phyloP scores from a whole-genome alignment of 2,113 vertebrate species.

The Crotalus tigris region DNA sequence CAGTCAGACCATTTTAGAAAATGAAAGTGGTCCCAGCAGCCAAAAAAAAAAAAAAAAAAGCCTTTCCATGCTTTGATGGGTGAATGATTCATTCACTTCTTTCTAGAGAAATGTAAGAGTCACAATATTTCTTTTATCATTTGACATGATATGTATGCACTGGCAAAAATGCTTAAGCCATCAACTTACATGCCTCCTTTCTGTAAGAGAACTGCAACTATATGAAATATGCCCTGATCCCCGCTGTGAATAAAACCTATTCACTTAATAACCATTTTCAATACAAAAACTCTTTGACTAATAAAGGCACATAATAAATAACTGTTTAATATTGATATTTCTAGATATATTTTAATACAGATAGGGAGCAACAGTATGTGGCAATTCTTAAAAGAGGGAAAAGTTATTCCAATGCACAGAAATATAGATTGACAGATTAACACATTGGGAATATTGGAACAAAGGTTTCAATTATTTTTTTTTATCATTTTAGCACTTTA shows the following conservation, averaged over 20 bases:
- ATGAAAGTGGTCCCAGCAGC: not conserved
- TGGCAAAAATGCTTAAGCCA: not conserved
- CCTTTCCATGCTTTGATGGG: not conserved
- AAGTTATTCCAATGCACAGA: not conserved
- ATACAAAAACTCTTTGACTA: not conserved
- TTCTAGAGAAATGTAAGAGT: not conserved
- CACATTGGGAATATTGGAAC: not conserved
- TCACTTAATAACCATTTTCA: not conserved
- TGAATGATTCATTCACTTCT: not conserved
- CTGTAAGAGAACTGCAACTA: not conserved
- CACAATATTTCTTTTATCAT: not conserved
- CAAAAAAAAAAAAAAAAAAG: not conserved
- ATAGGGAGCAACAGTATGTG: not conserved
- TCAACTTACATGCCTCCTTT: not conserved
- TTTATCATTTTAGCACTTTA: not conserved
- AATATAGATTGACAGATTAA: not conserved
- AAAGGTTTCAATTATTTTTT: not conserved
- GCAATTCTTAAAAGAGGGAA: not conserved
- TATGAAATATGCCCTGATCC: not conserved
- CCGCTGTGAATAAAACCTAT: not conserved
- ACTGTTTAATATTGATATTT: not conserved
- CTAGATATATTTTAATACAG: not conserved
- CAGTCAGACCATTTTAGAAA: not conserved
- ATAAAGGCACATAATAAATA: not conserved
- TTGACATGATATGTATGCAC: not conserved